Percentiles rank a stretch among this genome's conserved stretches.
phyloP scores from a whole-genome alignment of 2,797 vertebrate species.

The Hirundo rustica region DNA sequence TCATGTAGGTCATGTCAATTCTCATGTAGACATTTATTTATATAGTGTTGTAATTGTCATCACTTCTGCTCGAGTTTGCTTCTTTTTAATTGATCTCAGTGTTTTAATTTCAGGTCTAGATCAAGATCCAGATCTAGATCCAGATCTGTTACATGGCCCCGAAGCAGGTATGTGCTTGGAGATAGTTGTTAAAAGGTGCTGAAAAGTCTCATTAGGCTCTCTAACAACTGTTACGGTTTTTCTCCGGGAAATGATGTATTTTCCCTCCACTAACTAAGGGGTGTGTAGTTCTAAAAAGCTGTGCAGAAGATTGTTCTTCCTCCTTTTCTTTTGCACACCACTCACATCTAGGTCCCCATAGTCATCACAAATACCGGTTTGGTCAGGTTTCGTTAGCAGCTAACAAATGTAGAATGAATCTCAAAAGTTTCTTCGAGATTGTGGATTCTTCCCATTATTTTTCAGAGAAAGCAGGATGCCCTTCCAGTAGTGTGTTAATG shows the following conservation, averaged over 20 bases:
- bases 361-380: background rate
- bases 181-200: background rate
- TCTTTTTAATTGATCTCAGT: background rate
- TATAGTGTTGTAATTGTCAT: background rate
- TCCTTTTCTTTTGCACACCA: background rate
- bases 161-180: constrained; percentile 77
- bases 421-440: fast-evolving
- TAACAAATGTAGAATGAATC: background rate
- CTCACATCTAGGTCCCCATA: fast-evolving
- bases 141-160: constrained; percentile 80
- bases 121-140: constrained; percentile 83
- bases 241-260: background rate
- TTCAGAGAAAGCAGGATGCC: background rate
- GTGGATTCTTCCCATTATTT: background rate
- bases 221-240: fast-evolving
- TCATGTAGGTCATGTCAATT: background rate
- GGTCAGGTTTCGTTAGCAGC: background rate
- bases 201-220: background rate
- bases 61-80: background rate
- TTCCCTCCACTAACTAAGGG: background rate
- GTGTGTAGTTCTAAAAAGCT: background rate
- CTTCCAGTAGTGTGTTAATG: background rate
- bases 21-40: fast-evolving
- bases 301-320: background rate
- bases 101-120: constrained; percentile 69